These are phyloP conservation scores for Thysanoteuthis rhombus DNA, from an alignment of 2,888 invertebrate species.

Conservation along the genomic window DNA sequence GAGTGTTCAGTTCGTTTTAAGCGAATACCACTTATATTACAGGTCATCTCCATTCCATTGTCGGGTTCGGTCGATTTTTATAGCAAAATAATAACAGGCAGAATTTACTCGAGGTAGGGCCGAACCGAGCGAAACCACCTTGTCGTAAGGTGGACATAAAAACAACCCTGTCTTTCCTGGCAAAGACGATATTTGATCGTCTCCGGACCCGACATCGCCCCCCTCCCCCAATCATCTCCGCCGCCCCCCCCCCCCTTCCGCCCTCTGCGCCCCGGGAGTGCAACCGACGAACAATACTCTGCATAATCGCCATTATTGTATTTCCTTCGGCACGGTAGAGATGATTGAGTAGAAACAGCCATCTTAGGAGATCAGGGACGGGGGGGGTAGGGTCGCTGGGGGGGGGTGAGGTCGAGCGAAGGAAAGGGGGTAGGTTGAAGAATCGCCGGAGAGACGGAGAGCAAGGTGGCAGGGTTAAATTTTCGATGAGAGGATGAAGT, in stretches of 20 bases:
- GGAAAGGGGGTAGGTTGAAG: not conserved
- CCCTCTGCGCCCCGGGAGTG: not conserved
- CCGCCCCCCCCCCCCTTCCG: not conserved
- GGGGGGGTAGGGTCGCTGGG: too few species aligned
- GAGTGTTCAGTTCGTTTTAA: not conserved
- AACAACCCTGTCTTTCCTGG: not conserved
- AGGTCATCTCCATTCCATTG: not conserved
- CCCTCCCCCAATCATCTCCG: not conserved
- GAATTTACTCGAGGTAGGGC: not conserved
- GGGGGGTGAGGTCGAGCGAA: too few species aligned
- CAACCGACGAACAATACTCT: not conserved
- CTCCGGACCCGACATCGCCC: not conserved
- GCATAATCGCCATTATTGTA: not conserved
- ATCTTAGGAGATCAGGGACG: too few species aligned
- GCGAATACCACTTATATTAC: not conserved
- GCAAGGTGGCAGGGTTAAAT: not conserved
- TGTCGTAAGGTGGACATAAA: not conserved
- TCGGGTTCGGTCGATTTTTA: too few species aligned
- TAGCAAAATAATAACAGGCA: not conserved
- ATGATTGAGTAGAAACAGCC: not conserved
- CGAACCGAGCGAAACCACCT: not conserved
- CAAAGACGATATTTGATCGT: not conserved
- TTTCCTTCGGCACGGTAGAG: not conserved
- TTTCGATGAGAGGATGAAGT: not conserved
- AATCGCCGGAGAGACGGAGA: not conserved